These are phyloP conservation scores for Eueides isabella DNA, from an alignment of 1,140 invertebrate genomes.

Conservation along the genomic window DNA sequence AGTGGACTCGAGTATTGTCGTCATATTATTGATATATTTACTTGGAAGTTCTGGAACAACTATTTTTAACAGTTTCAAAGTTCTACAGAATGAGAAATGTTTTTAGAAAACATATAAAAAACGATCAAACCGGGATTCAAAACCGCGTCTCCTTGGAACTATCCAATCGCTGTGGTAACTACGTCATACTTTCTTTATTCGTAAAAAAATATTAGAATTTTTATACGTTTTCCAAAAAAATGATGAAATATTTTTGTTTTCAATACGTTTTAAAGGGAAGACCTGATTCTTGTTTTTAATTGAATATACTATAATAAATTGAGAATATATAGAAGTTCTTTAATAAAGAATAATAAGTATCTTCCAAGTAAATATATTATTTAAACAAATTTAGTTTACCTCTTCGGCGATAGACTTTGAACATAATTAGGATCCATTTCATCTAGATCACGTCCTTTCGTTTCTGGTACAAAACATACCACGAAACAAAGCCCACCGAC, in stretches of 20 bases:
- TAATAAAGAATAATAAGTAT: neutral
- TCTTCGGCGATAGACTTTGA: constrained; percentile 79
- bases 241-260: neutral
- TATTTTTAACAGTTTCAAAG: neutral
- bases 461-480: constrained; percentile 94
- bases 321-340: neutral
- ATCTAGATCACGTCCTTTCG: constrained; percentile 93
- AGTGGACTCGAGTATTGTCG: constrained; percentile 59
- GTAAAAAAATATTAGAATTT: too few relatives aligned
- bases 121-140: too few relatives aligned
- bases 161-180: too few relatives aligned
- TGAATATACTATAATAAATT: neutral
- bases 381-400: constrained; percentile 54
- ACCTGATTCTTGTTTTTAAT: neutral
- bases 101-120: too few relatives aligned
- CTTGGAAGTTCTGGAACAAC: constrained; percentile 15
- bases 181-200: too few relatives aligned
- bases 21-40: neutral
- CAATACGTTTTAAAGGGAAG: neutral
- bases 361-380: constrained; percentile 49
- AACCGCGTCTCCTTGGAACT: too few relatives aligned
- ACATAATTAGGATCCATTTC: constrained; percentile 91
- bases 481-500: constrained; percentile 93
- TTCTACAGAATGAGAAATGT: too few relatives aligned
- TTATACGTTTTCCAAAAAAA: too few relatives aligned